phyloP scores from a whole-genome alignment of 1,140 invertebrate species.

The Cyrtorhinus lividipennis region DNA sequence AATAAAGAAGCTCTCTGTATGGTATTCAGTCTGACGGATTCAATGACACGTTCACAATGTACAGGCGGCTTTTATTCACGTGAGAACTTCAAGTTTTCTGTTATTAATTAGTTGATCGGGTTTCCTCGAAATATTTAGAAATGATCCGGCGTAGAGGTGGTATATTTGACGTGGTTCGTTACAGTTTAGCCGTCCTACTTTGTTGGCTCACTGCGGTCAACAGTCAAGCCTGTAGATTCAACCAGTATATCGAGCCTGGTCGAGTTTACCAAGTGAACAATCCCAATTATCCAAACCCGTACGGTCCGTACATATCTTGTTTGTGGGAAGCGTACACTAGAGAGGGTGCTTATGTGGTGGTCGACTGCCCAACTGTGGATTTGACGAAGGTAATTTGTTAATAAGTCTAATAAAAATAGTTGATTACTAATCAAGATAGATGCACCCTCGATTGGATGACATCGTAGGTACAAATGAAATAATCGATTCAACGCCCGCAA shows the following conservation, averaged over 20 bases:
- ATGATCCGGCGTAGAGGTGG: too few relatives aligned
- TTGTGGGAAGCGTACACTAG: background rate
- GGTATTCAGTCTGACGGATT: too few relatives aligned
- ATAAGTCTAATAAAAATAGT: background rate
- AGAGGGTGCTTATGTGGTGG: background rate
- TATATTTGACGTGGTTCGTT: too few relatives aligned
- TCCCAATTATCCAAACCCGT: background rate
- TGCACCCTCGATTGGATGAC: background rate
- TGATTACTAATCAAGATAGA: background rate
- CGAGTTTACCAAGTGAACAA: background rate
- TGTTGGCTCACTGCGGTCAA: too few relatives aligned
- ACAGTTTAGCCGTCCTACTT: too few relatives aligned
- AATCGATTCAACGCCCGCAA: background rate
- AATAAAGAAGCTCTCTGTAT: too few relatives aligned
- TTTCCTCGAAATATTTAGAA: too few relatives aligned
- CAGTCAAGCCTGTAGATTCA: background rate
- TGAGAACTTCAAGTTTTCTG: too few relatives aligned
- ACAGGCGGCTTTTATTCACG: too few relatives aligned
- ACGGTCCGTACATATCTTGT: background rate
- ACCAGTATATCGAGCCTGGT: background rate
- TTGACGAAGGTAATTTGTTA: background rate
- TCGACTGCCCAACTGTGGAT: background rate
- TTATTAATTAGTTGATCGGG: too few relatives aligned
- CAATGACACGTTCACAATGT: too few relatives aligned
- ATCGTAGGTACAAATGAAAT: background rate